These are phyloP conservation scores for Eonycteris spelaea DNA, from an alignment of 2,113 vertebrate genomes.

Conservation along the genomic window DNA sequence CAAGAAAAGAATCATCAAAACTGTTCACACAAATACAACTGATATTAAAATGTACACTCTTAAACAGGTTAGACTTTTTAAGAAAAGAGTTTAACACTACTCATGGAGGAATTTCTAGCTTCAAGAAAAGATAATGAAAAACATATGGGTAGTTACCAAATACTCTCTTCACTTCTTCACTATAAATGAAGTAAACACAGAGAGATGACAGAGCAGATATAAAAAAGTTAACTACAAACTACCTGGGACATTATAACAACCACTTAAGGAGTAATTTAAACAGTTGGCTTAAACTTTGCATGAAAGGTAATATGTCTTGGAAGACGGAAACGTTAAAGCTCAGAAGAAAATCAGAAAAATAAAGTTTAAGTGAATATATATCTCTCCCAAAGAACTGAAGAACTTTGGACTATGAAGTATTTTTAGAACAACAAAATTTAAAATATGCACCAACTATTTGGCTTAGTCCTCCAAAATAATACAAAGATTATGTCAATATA, in stretches of 20 bases:
- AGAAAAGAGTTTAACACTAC: conserved; percentile 1
- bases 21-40: conserved; percentile 22
- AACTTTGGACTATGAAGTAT: neutral
- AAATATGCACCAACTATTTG: conserved; percentile 4
- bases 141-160: conserved; percentile 37
- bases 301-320: neutral
- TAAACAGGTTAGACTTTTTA: neutral
- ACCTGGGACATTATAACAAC: neutral
- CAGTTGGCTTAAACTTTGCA: neutral
- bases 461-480: conserved; percentile 3
- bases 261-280: conserved; percentile 30
- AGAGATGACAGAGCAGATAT: conserved; percentile 15
- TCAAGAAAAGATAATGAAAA: conserved; percentile 47
- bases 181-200: conserved; percentile 30
- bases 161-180: conserved; percentile 28
- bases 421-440: conserved; percentile 30
- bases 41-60: conserved; percentile 5
- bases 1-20: conserved; percentile 30
- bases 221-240: conserved; percentile 41
- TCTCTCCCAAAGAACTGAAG: neutral
- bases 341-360: conserved; percentile 35
- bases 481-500: neutral
- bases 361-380: conserved; percentile 12
- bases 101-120: neutral
- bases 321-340: conserved; percentile 39